phyloP scores from a whole-genome alignment of 1,140 invertebrate genomes.

The Scaptodrosophila lebanonensis region DNA sequence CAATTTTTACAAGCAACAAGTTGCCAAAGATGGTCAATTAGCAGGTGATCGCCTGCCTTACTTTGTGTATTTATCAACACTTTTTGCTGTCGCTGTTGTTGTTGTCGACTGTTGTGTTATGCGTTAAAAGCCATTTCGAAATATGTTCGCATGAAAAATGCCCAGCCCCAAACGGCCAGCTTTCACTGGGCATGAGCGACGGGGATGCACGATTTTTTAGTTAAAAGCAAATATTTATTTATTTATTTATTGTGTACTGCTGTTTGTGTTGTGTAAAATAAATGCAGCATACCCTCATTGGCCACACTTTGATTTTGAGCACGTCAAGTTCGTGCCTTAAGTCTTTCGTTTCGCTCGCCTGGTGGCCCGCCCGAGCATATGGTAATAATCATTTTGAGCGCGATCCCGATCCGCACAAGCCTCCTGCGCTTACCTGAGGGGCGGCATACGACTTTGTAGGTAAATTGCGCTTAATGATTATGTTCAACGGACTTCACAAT shows the following conservation, averaged over 20 bases:
- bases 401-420: neutral
- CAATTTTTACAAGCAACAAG: conserved; percentile 63
- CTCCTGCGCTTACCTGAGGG: conserved; percentile 19
- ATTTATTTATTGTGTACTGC: neutral
- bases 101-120: conserved; percentile 30
- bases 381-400: conserved; percentile 69
- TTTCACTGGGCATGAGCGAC: conserved; percentile 39
- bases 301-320: conserved; percentile 71
- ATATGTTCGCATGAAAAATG: conserved; percentile 17
- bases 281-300: conserved; percentile 47
- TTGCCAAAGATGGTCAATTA: conserved; percentile 69
- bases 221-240: conserved; percentile 54
- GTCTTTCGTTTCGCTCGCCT: conserved; percentile 70
- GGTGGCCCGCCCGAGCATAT: conserved; percentile 57
- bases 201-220: conserved; percentile 28
- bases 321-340: conserved; percentile 72
- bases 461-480: conserved; percentile 75
- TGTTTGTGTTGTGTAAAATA: conserved; percentile 22
- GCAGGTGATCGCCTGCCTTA: conserved; percentile 47
- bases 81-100: conserved; percentile 35
- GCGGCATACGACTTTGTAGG: conserved; percentile 71
- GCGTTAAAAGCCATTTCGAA: neutral
- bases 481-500: conserved; percentile 66
- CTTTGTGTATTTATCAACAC: conserved; percentile 67
- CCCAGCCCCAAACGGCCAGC: conserved; percentile 33